Evolutionary conservation across 2,888 invertebrate species (phyloP), one percentile per base, ranked within the genome.

Genomic region (Nephrocerus scutellatus): DNA sequence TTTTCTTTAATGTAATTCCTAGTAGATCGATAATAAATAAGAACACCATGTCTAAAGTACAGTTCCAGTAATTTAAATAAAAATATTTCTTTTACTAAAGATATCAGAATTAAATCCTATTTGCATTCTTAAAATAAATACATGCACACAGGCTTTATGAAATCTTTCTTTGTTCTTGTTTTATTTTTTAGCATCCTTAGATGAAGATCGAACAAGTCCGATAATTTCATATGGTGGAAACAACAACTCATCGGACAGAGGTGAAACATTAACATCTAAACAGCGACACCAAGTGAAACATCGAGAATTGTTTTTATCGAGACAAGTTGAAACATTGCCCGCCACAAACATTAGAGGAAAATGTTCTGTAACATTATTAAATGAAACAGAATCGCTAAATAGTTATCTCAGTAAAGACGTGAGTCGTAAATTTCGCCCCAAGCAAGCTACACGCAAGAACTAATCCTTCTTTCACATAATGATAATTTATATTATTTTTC

Each of bases 311-410:
- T 98, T 98, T 75, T 79, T 98, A 52, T 96, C 97, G 33, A 82
- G 97, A 57, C 89, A 90, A 76, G 90, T 95, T 60, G 97, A 99
- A 73, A 96, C 95, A 43, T 76, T 98, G 70, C 95, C 97, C 45
- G 97, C 97, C 54, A 97, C 96, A 46, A 92, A 96, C 74, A 99
- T 99, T 62, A 81, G 98, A 66, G 98, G 96, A 71, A 98, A 98
- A 77, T 99, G 98, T 75, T 86, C 89, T 56, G 98, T 99, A 59
- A 96, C 96, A 55, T 77, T 98, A 59, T 84, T 98, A 72, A 97
- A 97, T 75, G 98, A 98, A 77, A 95, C 96, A 41, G 98, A 99
- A 75, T 89, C 92, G 54, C 78, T 95, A 62, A 78, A 84, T 66
- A 91, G 91, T 70, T 99, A 98, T 77, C 79, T 97, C 68, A 87